Evolutionary conservation across 2,888 invertebrate species (phyloP).

Genomic region (Helicoverpa assulta): DNA sequence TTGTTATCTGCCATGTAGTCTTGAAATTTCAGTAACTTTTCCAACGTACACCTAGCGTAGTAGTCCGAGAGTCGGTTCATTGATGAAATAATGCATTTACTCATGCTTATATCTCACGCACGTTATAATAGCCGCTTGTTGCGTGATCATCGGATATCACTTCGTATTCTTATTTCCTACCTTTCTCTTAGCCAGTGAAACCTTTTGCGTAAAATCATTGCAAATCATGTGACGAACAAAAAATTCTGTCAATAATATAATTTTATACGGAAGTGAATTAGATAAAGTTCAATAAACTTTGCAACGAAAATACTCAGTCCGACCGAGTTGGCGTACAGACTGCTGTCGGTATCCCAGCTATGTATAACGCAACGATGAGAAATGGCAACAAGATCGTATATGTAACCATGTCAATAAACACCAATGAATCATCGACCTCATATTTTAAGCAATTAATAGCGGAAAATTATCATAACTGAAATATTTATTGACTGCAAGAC

Average conservation of each 20-base stretch:
- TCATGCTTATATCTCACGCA: slow-evolving; percentile 56
- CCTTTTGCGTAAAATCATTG: slow-evolving; percentile 6
- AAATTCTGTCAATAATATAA: slow-evolving; percentile 16
- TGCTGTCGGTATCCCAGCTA: slow-evolving; percentile 73
- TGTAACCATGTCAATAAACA: slow-evolving; percentile 63
- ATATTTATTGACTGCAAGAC: slow-evolving; percentile 68
- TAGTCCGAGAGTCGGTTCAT: slow-evolving; percentile 27
- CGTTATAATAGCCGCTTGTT: slow-evolving; percentile 36
- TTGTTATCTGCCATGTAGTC: slow-evolving; percentile 57
- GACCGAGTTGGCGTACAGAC: slow-evolving; percentile 82
- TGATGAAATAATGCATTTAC: slow-evolving; percentile 31
- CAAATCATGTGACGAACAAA: slow-evolving; percentile 8
- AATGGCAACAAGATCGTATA: slow-evolving; percentile 43
- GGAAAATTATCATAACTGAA: slow-evolving; percentile 72
- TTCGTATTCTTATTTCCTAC: slow-evolving; percentile 37
- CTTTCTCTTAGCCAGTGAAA: slow-evolving; percentile 33
- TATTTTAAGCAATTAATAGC: slow-evolving; percentile 70
- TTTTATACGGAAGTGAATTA: slow-evolving; percentile 60
- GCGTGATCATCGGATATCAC: slow-evolving; percentile 56
- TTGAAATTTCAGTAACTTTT: slow-evolving; percentile 41
- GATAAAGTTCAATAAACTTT: slow-evolving; percentile 66
- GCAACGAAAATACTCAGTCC: slow-evolving; percentile 74
- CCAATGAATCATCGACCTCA: slow-evolving; percentile 67
- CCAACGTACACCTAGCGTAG: slow-evolving; percentile 9
- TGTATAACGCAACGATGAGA: slow-evolving; percentile 43